phyloP scores from a whole-genome alignment of 2,797 vertebrate genomes.

The Hybognathus amarus region DNA sequence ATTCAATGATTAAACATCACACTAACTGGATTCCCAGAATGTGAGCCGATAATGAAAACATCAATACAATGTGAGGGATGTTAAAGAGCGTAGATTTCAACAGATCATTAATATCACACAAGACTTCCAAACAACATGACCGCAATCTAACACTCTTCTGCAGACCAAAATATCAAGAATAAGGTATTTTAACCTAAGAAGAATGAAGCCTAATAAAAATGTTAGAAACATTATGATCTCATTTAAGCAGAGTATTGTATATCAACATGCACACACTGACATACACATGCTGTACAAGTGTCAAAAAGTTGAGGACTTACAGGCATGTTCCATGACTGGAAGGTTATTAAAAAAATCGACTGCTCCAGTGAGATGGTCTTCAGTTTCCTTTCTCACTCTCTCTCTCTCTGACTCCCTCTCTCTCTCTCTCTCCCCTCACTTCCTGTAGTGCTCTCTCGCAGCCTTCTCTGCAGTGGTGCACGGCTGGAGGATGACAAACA shows the following conservation, averaged over 20 bases:
- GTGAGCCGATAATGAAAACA: conserved; percentile 34
- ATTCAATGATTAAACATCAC: conserved; percentile 38
- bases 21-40: conserved; percentile 39
- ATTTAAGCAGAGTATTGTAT: neutral
- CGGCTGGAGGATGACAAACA: conserved; percentile 60
- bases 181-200: neutral
- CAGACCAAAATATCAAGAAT: neutral
- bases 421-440: conserved; percentile 57
- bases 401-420: conserved; percentile 54
- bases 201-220: neutral
- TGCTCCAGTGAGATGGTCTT: conserved; percentile 55
- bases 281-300: conserved; percentile 14
- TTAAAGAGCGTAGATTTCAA: conserved; percentile 14
- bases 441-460: conserved; percentile 39
- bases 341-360: conserved; percentile 52
- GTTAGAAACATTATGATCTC: conserved; percentile 39
- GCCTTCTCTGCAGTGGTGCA: conserved; percentile 47
- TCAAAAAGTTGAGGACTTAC: conserved; percentile 74
- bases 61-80: neutral
- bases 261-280: conserved; percentile 23
- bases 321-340: conserved; percentile 81
- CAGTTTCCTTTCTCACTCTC: conserved; percentile 50
- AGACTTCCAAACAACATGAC: neutral
- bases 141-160: neutral
- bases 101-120: conserved; percentile 7